Percentiles rank a stretch among this genome's conserved stretches.
phyloP scores from a whole-genome alignment of 1,140 invertebrate species.

The Diachasmimorpha longicaudata region DNA sequence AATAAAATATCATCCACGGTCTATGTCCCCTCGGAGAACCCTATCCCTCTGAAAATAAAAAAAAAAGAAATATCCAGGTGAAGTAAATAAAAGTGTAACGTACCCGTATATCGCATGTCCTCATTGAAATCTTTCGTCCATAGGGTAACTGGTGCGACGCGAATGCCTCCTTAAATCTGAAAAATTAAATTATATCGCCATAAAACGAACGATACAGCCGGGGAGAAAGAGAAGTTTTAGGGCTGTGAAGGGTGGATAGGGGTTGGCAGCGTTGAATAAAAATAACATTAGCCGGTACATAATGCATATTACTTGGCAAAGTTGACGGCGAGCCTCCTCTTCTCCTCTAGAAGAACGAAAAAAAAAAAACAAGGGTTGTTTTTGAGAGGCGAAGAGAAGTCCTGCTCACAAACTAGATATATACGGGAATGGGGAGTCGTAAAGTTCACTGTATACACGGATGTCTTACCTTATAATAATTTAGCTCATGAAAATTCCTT shows the following conservation, averaged over 20 bases:
- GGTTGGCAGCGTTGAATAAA: slow-evolving; percentile 50
- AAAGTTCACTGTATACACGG: slow-evolving; percentile 35
- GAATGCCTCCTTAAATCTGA: slow-evolving; percentile 57
- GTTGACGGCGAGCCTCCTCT: slow-evolving; percentile 10
- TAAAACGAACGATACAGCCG: slow-evolving; percentile 43
- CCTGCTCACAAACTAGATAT: slow-evolving; percentile 1
- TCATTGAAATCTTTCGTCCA: slow-evolving; percentile 2
- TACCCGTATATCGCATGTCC: neutral
- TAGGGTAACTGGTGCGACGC: slow-evolving; percentile 33
- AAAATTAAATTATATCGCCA: slow-evolving; percentile 61
- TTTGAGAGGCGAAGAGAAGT: neutral
- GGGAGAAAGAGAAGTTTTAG: slow-evolving; percentile 33
- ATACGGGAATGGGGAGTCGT: slow-evolving; percentile 51
- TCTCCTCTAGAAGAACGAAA: slow-evolving; percentile 3
- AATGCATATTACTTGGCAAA: slow-evolving; percentile 48
- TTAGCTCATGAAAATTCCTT: slow-evolving; percentile 48
- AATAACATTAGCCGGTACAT: slow-evolving; percentile 60
- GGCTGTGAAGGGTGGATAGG: slow-evolving; percentile 1
- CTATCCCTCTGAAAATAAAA: neutral
- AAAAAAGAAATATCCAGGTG: neutral
- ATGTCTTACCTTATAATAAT: slow-evolving; percentile 48
- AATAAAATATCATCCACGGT: slow-evolving; percentile 52
- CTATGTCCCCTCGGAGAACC: slow-evolving; percentile 47
- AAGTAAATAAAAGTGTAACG: neutral
- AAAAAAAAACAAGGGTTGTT: neutral